These are phyloP conservation scores for Nematostella vectensis DNA, from an alignment of 92 coral and sea anemone genomes.

Conservation along the genomic window DNA sequence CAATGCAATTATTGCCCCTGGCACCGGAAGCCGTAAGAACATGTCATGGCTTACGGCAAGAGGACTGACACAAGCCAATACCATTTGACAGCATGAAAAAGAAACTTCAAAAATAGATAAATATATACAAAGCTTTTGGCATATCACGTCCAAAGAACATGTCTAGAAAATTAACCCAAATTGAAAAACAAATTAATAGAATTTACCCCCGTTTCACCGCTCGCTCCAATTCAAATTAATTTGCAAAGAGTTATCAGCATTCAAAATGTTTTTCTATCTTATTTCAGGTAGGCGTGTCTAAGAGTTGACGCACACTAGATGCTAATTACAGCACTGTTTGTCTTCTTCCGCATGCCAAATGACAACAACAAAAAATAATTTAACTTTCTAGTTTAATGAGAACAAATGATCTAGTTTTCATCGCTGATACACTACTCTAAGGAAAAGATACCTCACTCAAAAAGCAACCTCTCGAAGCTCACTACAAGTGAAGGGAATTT, in stretches of 20 bases:
- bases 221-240: no score
- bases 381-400: no score
- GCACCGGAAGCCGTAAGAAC: constrained; percentile 20
- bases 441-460: no score
- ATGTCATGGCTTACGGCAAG: constrained; percentile 26
- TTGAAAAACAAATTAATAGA: background rate
- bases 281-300: no score
- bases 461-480: background rate
- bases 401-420: no score
- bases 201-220: no score
- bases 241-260: no score
- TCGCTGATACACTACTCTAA: background rate
- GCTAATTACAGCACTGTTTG: background rate
- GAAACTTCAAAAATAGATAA: background rate
- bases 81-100: background rate
- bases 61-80: constrained; percentile 19
- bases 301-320: no score
- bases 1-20: constrained; percentile 29
- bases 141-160: no score
- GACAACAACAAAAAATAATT: background rate
- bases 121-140: background rate
- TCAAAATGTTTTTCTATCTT: no score
- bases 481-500: background rate
- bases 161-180: no score
- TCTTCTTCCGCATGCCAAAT: background rate